A percentile compares a stretch with the other conserved stretches of the same genome.
Conservation (phyloP, 2,888 invertebrate species). For the Phengaris alcon region DNA sequence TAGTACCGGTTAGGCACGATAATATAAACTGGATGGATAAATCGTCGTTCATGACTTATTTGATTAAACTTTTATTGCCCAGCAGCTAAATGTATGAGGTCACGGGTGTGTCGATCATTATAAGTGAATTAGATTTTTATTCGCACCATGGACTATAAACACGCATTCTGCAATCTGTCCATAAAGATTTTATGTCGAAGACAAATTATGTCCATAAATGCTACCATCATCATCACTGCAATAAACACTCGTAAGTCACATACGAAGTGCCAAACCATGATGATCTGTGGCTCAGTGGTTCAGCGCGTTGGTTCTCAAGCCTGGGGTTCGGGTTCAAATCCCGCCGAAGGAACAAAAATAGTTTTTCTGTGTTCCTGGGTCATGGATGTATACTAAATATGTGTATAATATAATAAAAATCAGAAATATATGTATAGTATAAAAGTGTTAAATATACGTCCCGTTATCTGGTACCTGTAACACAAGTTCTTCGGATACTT, state of each 20-base stretch:
- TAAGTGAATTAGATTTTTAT: slow-evolving; percentile 26
- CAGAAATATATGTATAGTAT: too few relatives aligned
- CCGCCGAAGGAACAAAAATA: too few relatives aligned
- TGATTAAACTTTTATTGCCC: slow-evolving; percentile 13
- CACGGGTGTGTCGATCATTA: slow-evolving; percentile 17
- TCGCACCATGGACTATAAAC: slow-evolving; percentile 10
- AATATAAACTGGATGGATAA: background rate
- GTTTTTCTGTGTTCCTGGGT: too few relatives aligned
- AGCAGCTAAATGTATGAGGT: background rate
- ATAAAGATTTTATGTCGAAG: slow-evolving; percentile 49
- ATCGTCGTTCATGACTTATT: background rate
- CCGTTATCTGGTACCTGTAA: too few relatives aligned
- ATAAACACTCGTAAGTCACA: background rate
- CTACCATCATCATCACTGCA: background rate
- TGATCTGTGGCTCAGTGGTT: too few relatives aligned
- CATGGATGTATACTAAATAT: too few relatives aligned
- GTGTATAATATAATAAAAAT: too few relatives aligned
- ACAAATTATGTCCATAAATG: background rate
- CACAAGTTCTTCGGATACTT: too few relatives aligned
- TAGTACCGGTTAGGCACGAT: background rate
- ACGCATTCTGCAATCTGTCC: slow-evolving; percentile 15
- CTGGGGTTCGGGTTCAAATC: too few relatives aligned
- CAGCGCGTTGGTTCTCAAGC: too few relatives aligned
- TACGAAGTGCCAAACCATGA: too few relatives aligned
- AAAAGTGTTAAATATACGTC: too few relatives aligned